These are phyloP conservation scores for Clarias gariepinus DNA, from an alignment of 2,113 vertebrate species.

Conservation along the genomic window DNA sequence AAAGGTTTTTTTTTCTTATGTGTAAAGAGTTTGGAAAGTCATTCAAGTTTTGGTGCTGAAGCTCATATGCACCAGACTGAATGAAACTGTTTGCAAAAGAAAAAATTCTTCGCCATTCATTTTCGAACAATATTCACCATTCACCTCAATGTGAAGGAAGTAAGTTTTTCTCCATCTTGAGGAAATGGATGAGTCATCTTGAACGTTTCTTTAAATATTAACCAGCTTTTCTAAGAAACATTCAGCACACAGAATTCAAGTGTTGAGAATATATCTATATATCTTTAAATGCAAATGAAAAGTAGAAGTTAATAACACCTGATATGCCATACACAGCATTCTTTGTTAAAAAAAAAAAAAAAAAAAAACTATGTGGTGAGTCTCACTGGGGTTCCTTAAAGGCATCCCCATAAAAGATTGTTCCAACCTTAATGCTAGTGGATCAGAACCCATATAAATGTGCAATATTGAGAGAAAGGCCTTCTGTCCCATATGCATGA, in stretches of 20 bases:
- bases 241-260: not conserved
- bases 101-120: not conserved
- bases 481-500: conserved; percentile 57
- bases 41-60: not conserved
- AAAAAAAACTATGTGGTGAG: not conserved
- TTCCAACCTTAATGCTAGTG: not conserved
- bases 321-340: not conserved
- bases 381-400: not conserved
- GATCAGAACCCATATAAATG: conserved; percentile 45
- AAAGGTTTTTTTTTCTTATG: too few relatives aligned
- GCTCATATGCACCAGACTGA: not conserved
- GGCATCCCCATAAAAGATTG: not conserved
- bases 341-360: not conserved
- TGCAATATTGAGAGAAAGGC: conserved; percentile 48
- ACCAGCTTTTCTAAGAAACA: not conserved
- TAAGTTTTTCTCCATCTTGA: not conserved
- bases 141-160: not conserved
- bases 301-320: not conserved
- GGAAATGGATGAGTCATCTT: not conserved
- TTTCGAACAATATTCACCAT: not conserved
- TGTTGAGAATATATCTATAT: not conserved
- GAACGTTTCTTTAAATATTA: not conserved
- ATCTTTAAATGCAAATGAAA: not conserved
- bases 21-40: not conserved
- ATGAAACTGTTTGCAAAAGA: not conserved